phyloP scores from a whole-genome alignment of 2,113 vertebrate genomes.

The Ophthalmotilapia sp. region DNA sequence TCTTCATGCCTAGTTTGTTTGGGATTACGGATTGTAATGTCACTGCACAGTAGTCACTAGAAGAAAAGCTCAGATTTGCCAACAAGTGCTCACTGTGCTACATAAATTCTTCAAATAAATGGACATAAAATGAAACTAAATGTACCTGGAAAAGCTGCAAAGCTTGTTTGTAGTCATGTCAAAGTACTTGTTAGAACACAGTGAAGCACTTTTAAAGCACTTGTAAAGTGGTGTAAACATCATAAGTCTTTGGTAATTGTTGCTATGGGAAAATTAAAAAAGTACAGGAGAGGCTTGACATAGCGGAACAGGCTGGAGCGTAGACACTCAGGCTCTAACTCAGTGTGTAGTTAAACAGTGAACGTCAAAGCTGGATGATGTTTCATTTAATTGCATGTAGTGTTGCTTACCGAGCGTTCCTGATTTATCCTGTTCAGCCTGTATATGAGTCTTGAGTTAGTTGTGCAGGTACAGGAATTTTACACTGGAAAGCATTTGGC shows the following conservation, averaged over 20 bases:
- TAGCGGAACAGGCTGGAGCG: background rate
- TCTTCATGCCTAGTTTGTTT: background rate
- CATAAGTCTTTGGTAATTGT: constrained; percentile 28
- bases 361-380: background rate
- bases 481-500: background rate
- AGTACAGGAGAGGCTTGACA: background rate
- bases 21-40: background rate
- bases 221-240: constrained; percentile 29
- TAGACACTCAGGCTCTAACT: background rate
- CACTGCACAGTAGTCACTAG: background rate
- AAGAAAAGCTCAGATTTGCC: background rate
- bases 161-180: constrained; percentile 4
- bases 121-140: background rate
- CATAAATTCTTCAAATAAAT: constrained; percentile 2
- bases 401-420: background rate
- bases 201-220: constrained; percentile 14
- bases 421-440: background rate
- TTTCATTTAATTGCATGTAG: background rate
- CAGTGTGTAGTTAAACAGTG: background rate
- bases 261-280: constrained; percentile 13
- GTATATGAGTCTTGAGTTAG: background rate
- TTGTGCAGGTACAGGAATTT: background rate
- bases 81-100: background rate
- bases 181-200: constrained; percentile 21
- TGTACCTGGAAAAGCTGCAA: background rate